Conservation (phyloP, 23 tunicate genomes). For the Trididemnum clinides region DNA sequence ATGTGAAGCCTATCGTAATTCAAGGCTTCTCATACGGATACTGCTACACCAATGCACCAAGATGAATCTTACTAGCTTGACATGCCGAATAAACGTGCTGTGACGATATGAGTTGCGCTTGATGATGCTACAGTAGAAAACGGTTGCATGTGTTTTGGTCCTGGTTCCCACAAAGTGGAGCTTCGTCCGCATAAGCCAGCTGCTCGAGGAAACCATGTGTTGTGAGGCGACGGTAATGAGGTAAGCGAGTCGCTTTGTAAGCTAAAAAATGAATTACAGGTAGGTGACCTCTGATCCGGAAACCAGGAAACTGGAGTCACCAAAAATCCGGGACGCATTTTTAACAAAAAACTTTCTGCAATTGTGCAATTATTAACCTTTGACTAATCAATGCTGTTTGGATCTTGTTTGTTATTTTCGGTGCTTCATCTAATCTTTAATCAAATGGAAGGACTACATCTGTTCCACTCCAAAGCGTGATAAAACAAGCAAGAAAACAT, state of each 20-base stretch:
- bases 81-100: conserved; percentile 79
- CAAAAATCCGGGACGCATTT: too few species aligned
- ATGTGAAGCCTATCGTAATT: background rate
- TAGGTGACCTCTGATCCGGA: too few species aligned
- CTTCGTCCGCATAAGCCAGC: conserved; percentile 49
- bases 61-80: conserved; percentile 80
- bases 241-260: conserved; percentile 1
- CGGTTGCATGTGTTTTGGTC: conserved; percentile 85
- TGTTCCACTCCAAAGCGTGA: too few species aligned
- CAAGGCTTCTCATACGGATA: conserved; percentile 73
- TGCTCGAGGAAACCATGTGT: conserved; percentile 62
- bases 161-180: conserved; percentile 54
- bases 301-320: too few species aligned
- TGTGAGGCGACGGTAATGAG: conserved; percentile 59
- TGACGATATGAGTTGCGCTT: conserved; percentile 68
- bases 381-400: too few species aligned
- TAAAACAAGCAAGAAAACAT: too few species aligned
- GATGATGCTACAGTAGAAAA: conserved; percentile 65
- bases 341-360: too few species aligned
- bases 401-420: too few species aligned
- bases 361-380: too few species aligned
- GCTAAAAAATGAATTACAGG: too few species aligned
- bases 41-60: conserved; percentile 74
- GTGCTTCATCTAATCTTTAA: too few species aligned
- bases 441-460: too few species aligned